Evolutionary conservation across 2,797 vertebrate species (phyloP).

Genomic region (Eurystomus glaucurus): DNA sequence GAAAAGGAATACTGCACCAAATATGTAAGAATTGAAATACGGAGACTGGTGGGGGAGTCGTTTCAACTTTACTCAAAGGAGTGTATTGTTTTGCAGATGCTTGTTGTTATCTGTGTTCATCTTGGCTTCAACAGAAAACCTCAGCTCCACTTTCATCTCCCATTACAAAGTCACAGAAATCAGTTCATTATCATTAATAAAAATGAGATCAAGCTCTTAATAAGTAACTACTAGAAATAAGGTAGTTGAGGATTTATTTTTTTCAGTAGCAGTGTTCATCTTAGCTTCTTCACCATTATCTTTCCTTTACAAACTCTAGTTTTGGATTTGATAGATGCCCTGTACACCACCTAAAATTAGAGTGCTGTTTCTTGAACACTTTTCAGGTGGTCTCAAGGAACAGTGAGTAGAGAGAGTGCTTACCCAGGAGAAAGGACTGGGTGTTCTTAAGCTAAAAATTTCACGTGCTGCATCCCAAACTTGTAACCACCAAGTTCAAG

Average conservation of each 20-base stretch:
- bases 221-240: slow-evolving; percentile 1
- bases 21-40: background rate
- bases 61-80: background rate
- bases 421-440: background rate
- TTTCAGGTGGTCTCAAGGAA: background rate
- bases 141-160: background rate
- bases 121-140: slow-evolving; percentile 11
- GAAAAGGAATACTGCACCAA: background rate
- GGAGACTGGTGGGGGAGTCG: background rate
- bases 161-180: background rate
- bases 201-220: background rate
- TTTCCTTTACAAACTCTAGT: background rate
- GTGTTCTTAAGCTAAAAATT: background rate
- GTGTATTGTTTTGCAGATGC: background rate
- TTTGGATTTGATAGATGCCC: background rate
- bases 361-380: background rate
- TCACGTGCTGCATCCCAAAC: background rate
- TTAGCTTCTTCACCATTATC: background rate
- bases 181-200: background rate
- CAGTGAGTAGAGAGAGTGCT: background rate
- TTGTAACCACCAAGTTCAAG: background rate
- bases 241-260: background rate
- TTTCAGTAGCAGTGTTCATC: background rate
- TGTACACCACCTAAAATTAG: background rate
- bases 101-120: slow-evolving; percentile 3